Evolutionary conservation across 2,113 vertebrate species (phyloP), one percentile per base, ranked within the genome.

Genomic region (Genyomyrus donnyi): DNA sequence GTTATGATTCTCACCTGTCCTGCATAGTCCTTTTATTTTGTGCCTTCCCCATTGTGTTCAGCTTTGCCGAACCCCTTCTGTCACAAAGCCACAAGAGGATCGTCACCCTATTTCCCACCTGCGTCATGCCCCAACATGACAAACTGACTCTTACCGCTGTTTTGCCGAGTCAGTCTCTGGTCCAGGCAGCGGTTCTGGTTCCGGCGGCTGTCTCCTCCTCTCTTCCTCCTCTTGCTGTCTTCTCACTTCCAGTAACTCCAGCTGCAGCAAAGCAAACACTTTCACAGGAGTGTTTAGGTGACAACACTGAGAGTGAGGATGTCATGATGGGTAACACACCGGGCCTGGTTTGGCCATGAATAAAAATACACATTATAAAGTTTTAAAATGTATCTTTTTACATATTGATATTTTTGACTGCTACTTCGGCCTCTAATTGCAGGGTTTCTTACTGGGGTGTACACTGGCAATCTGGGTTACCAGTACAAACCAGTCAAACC

Each of bases 171-270:
- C 95, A 0, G 92, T 62, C 35, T 97, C 97, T 88, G 97, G 95
- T 13, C 95, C 94, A 87, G 93, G 93, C 62, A 95, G 93, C 0
- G 95, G 95, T 90, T 98, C 97, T 0, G 97, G 97, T 9, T 97
- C 94, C 0, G 97, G 97, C 0, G 97, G 97, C 91, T 96, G 96
- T 90, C 97, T 97, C 94, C 96, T 97, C 92, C 96, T 93, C 93
- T 99, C 98, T 91, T 99, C 98, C 70, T 99, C 98, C 94, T 99
- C 98, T 92, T 99, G 98, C 91, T 95, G 96, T 94, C 98, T 95
- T 94, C 98, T 96, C 93, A 99, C 98, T 95, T 99, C 98, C 96
- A 99, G 92, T 94, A 99, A 95, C 92, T 99, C 98, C 97, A 98
- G 88, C 97, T 98, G 92, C 7, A 39, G 45, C 39, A 8, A 48